Conservation (phyloP, 2,888 invertebrate species). For the Desoria tigrina region DNA sequence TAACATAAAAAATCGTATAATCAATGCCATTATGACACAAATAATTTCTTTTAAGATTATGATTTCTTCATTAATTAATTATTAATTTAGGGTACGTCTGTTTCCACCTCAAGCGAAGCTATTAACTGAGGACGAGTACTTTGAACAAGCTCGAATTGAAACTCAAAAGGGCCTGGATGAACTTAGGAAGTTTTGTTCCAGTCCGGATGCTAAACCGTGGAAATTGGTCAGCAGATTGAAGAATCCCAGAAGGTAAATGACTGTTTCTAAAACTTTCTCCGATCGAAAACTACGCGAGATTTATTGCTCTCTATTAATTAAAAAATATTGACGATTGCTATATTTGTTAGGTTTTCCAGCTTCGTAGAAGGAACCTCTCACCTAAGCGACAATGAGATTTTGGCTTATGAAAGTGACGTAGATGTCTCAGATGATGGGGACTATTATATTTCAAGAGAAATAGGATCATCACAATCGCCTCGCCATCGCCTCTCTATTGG, state of each 20-base stretch:
- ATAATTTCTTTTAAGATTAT: background rate
- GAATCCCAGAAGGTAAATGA: slow-evolving; percentile 68
- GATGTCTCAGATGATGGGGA: background rate
- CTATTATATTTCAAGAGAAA: too few relatives aligned
- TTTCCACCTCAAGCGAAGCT: slow-evolving; percentile 74
- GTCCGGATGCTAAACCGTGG: slow-evolving; percentile 92
- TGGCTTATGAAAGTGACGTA: slow-evolving; percentile 69
- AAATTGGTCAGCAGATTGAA: slow-evolving; percentile 70
- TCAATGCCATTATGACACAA: too few relatives aligned
- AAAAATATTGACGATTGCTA: background rate
- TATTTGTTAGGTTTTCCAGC: slow-evolving; percentile 72
- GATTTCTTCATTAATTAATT: slow-evolving; percentile 13
- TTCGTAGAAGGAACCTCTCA: slow-evolving; percentile 85
- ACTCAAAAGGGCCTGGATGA: slow-evolving; percentile 79
- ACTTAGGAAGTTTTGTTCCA: slow-evolving; percentile 74
- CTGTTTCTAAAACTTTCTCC: slow-evolving; percentile 11
- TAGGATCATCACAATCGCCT: too few relatives aligned
- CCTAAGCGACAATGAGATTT: slow-evolving; percentile 75
- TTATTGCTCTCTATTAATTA: slow-evolving; percentile 4
- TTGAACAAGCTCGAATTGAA: slow-evolving; percentile 75
- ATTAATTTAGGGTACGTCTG: slow-evolving; percentile 63
- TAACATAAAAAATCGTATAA: too few relatives aligned
- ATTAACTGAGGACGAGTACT: slow-evolving; percentile 80
- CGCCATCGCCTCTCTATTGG: too few relatives aligned
- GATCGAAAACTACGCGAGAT: background rate